Base-by-base conservation (phyloP, 1,140 invertebrate genomes). In the Drosophila virilis region DNA sequence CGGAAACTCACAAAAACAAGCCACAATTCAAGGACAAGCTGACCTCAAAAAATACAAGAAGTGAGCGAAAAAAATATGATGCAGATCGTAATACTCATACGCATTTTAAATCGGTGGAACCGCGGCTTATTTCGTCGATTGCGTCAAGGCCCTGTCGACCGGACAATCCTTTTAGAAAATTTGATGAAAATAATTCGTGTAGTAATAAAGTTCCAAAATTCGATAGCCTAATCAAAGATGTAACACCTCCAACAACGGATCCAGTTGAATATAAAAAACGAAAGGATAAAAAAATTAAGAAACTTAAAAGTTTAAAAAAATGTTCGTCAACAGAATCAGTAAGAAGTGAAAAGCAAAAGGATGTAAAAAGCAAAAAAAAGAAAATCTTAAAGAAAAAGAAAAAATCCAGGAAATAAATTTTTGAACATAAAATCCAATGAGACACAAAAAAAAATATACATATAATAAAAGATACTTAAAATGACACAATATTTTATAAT, bases 321-420 rank as follows among this genome's bases (percentile, higher is more conserved):
- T 67, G 67, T 62, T 89, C 84, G 10, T 88, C 84, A 42, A 75
- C 85, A 1, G 84, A 88, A n/a, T 89, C 84, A 10, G 48, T 80
- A 28, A 66, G 48, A 9, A 80, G 85, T 13, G 84, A 88, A 7
- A 84, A 78, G n/a, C 80, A 74, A 22, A 89, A 71, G 45, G 80
- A 88, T 66, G 7, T 72, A 12, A 88, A 89, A 60, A 89, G 73
- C 52, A 88, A 88, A 80, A 89, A 80, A 46, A 84, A 48, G 67
- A 88, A 88, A 73, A 42, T 80, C 35, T 58, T 89, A 58, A 88
- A 89, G 52, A 88, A 88, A 57, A 88, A 89, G 22, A 89, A 88
- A 51, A 88, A 88, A 38, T 83, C 84, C 12, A 89, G 82, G 50
- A 88, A 88, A 54, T 88, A 88, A 72, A 10, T 42, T 38, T 50